Base-by-base conservation (phyloP, 2,113 vertebrate genomes). In the Poeciliopsis prolifica region DNA sequence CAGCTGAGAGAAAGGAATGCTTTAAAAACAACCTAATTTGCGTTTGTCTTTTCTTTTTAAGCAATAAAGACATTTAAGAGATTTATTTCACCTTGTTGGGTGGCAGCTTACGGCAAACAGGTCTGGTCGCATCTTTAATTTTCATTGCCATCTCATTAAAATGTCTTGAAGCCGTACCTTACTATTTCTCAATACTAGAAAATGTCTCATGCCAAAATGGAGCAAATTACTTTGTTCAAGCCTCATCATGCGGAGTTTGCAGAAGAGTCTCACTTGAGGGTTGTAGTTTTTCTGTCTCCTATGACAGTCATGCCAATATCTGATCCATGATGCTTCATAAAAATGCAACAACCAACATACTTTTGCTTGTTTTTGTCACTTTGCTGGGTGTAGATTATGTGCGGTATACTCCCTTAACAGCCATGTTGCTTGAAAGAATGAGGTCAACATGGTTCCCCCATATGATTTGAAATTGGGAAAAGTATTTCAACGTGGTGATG, bases 391-490 rank as follows among this genome's bases (percentile, higher is more conserved):
- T 28, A 65, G 51, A 58, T 24, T 58, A n/a, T 9, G 24, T 58
- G 51, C 3, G 51, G 19, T 58, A n/a, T 58, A n/a, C 51, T 58
- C 51, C 51, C 51, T 2, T 24, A 58, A 7, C 51, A 58, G 1
- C 51, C 51, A 24, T 58, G 51, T 58, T 54, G 3, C 37, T 81
- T 90, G 87, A 92, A 91, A 89, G 87, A 91, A 93, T 90, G 85
- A 89, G 88, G 89, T 84, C 87, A 88, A 76, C 86, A 61, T 80
- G 68, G 87, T 87, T 82, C 66, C 79, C 83, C 81, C 82, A 73
- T 77, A 70, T 72, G 79, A 71, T 74, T 31, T 62, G 73, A 74
- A 85, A 81, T 68, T n/a, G 24, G 48, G 66, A 67, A 75, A 78
- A 82, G 78, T 72, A 19, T 72, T 62, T 33, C 24, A 44, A 28